Conservation (phyloP, 2,888 invertebrate genomes). For the Scaeva pyrastri region DNA sequence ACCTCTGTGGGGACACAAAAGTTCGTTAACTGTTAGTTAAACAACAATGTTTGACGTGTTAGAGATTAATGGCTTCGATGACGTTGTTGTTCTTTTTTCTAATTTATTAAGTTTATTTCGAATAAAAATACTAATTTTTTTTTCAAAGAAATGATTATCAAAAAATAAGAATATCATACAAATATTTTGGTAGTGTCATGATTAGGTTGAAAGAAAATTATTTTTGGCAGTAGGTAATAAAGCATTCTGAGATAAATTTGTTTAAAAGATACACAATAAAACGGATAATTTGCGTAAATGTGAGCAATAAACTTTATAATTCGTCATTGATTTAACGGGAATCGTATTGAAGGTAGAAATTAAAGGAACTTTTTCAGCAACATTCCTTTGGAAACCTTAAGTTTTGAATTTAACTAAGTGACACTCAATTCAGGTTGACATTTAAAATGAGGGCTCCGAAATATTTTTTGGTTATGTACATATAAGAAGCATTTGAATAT, state of each 20-base stretch:
- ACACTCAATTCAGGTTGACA: background rate
- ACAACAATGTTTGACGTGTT: conserved; percentile 58
- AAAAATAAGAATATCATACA: background rate
- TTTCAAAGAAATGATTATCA: background rate
- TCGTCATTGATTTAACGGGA: too few relatives aligned
- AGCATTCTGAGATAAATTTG: too few relatives aligned
- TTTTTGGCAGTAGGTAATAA: too few relatives aligned
- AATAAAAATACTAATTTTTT: background rate
- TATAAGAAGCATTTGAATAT: too few relatives aligned
- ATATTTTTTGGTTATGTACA: too few relatives aligned
- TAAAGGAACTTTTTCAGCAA: too few relatives aligned
- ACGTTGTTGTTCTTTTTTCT: conserved; percentile 53
- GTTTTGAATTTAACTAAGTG: background rate
- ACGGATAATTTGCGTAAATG: too few relatives aligned
- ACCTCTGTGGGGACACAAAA: conserved; percentile 46
- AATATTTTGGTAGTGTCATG: background rate
- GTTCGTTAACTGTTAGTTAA: conserved; percentile 66
- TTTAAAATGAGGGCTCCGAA: too few relatives aligned
- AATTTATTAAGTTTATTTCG: conserved; percentile 22
- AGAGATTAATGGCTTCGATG: conserved; percentile 62
- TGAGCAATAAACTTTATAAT: too few relatives aligned
- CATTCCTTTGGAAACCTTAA: too few relatives aligned
- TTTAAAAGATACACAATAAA: too few relatives aligned
- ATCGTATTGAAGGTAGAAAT: too few relatives aligned
- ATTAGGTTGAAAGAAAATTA: background rate